Percentiles rank a stretch among this genome's conserved stretches.
phyloP scores from a whole-genome alignment of 2,888 invertebrate genomes.

The Nemoura dubitans region DNA sequence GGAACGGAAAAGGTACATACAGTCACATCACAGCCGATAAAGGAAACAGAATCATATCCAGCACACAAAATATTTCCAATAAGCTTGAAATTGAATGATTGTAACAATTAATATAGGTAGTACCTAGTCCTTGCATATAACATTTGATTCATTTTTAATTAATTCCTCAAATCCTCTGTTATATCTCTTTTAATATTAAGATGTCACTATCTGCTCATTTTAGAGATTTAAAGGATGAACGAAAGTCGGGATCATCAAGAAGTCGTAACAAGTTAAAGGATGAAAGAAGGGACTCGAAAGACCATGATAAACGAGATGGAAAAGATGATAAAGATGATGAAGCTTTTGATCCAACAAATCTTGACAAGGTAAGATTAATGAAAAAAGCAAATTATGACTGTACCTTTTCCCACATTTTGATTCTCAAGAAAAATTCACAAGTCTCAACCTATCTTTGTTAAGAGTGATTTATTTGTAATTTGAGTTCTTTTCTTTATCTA shows the following conservation, averaged over 20 bases:
- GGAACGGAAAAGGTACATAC: conserved; percentile 55
- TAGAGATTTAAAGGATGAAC: conserved; percentile 52
- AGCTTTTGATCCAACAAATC: conserved; percentile 77
- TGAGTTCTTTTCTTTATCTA: no score
- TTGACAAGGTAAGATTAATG: conserved; percentile 71
- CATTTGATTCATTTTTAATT: background rate
- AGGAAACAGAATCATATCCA: no score
- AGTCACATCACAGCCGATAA: no score
- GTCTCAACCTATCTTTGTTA: conserved; percentile 33
- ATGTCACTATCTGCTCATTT: no score
- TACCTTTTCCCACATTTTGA: background rate
- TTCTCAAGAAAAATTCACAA: no score
- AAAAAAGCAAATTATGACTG: background rate
- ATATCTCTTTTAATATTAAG: no score
- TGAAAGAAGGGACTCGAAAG: conserved; percentile 56
- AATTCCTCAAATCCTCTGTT: no score
- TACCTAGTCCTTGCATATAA: background rate
- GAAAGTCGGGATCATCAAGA: conserved; percentile 50
- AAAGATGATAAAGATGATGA: conserved; percentile 58
- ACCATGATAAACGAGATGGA: conserved; percentile 51
- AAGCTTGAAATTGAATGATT: no score
- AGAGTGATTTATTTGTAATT: background rate
- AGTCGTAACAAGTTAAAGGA: conserved; percentile 56
- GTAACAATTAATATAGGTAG: conserved; percentile 26
- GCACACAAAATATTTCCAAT: conserved; percentile 58